phyloP scores from a whole-genome alignment of 2,888 invertebrate genomes.

The Lycocerus yunnanus region DNA sequence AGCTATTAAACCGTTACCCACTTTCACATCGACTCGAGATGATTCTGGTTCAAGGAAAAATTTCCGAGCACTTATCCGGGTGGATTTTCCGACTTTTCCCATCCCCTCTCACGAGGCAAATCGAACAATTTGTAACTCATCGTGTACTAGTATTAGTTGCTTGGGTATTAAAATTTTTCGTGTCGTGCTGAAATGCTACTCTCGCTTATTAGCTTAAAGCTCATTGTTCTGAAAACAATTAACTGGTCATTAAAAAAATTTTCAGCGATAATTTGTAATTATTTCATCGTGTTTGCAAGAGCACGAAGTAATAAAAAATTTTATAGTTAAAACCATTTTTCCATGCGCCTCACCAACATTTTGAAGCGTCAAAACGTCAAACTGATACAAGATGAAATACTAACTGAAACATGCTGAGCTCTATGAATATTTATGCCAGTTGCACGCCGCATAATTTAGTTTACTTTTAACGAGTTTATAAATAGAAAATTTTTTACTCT shows the following conservation, averaged over 20 bases:
- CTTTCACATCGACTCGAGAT: constrained; percentile 14
- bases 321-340: constrained; percentile 13
- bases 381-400: constrained; percentile 10
- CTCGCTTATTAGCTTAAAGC: constrained; percentile 26
- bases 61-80: too few species aligned
- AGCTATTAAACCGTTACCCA: constrained; percentile 41
- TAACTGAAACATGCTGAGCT: constrained; percentile 23
- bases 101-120: background rate
- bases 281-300: constrained; percentile 19
- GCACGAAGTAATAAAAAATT: constrained; percentile 18
- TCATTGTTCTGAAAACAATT: constrained; percentile 24
- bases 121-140: constrained; percentile 14
- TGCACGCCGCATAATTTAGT: constrained; percentile 19
- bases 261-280: constrained; percentile 16
- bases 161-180: constrained; percentile 22
- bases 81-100: too few species aligned
- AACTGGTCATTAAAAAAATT: constrained; percentile 17
- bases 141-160: constrained; percentile 33
- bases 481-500: constrained; percentile 15
- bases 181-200: constrained; percentile 26
- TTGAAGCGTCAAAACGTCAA: constrained; percentile 25
- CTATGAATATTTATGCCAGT: constrained; percentile 28
- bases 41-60: background rate
- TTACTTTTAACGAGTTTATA: constrained; percentile 26
- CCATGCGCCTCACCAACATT: constrained; percentile 12